These are phyloP conservation scores for Apostichopus japonicus DNA, from an alignment of 35 echinoderm and acorn worm species.

Conservation along the genomic window DNA sequence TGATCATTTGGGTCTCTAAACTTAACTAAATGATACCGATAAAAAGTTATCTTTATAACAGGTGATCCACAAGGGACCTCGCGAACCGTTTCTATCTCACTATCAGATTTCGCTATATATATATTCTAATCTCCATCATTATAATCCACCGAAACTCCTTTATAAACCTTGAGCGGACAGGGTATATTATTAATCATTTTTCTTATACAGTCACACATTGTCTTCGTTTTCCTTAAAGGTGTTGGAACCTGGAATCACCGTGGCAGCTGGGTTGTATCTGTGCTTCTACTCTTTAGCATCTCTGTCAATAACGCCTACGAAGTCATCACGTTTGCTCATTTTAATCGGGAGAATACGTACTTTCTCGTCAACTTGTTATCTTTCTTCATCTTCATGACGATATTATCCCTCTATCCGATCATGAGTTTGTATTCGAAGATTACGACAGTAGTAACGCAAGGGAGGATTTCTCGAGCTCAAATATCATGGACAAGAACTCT, in stretches of 20 bases:
- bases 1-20: no score
- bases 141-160: no score
- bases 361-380: neutral
- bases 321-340: neutral
- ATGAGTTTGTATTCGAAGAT: slow-evolving; percentile 15
- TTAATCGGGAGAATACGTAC: neutral
- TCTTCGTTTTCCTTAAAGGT: neutral
- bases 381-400: neutral
- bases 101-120: no score
- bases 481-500: neutral
- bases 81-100: no score
- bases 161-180: no score
- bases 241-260: neutral
- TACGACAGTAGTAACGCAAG: neutral
- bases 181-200: no score
- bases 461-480: neutral
- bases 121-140: no score
- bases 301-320: neutral
- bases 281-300: neutral
- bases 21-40: no score
- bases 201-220: neutral
- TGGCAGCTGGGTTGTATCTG: neutral
- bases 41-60: no score
- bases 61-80: no score
- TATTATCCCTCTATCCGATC: slow-evolving; percentile 6